Evolutionary conservation across 2,113 vertebrate genomes (phyloP), one percentile per base, ranked within the genome.

Genomic region (Sebastes fasciatus): DNA sequence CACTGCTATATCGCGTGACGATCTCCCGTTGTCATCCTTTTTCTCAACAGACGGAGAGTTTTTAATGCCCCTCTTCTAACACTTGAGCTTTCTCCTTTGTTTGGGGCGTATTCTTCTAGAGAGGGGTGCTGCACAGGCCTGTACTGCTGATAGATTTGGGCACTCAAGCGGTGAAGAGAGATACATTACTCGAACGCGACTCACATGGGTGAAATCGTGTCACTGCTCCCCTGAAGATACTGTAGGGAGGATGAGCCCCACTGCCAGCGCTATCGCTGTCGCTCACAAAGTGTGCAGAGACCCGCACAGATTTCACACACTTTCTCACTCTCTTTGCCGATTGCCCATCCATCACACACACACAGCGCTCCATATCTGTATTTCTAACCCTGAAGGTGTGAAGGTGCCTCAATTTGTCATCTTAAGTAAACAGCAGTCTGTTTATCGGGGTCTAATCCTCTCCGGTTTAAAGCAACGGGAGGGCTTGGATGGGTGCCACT

Each of bases 321-420:
- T 80, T 65, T 81, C 58, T 52, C 74, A 34, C 77, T 55, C 73
- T 74, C 64, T 76, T 71, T 62, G 43, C 72, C 68, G 83, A 89
- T 85, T 57, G 46, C 70, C 78, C 81, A 91, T 92, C 84, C 72
- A 65, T 93, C 91, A 86, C 71, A n/a, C 72, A 78, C 79, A n/a
- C 72, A 78, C 34, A 34, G 77, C 84, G 78, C 83, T 90, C 87
- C 42, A 11, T 87, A 91, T 93, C 91, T 87, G 85, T 78, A 68
- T 82, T 86, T 76, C 67, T 88, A 90, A 88, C 84, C 84, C 87
- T 8, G 49, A 74, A 90, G 88, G 91, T 86, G 88, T 81, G 84
- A 91, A 82, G 75, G 83, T n/a, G 63, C 63, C 88, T 87, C 88
- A 83, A 87, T 89, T 92, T 92, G 82, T 92, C 90, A 88, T 89